Percentiles rank a stretch among this genome's conserved stretches.
phyloP scores from a whole-genome alignment of 2,888 invertebrate genomes.

The Scelioninae gen. 1 region DNA sequence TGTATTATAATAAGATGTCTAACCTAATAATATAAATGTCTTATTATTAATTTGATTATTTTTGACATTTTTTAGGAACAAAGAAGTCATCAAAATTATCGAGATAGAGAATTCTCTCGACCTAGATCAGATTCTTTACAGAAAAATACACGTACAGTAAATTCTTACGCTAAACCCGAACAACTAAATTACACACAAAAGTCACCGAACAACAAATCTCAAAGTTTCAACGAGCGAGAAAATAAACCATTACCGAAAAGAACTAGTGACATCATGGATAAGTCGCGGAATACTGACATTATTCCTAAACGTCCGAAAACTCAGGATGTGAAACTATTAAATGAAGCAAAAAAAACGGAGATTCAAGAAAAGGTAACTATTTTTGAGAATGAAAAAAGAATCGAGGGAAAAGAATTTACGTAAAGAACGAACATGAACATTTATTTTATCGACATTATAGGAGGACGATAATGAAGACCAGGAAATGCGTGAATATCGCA shows the following conservation, averaged over 20 bases:
- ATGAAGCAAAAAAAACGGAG: conserved; percentile 43
- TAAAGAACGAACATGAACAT: too few relatives aligned
- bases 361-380: conserved; percentile 74
- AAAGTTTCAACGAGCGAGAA: conserved; percentile 64
- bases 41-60: background rate
- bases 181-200: conserved; percentile 75
- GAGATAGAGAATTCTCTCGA: conserved; percentile 78
- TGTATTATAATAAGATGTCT: too few relatives aligned
- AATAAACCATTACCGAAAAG: conserved; percentile 74
- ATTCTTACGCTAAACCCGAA: conserved; percentile 75
- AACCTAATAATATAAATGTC: too few relatives aligned
- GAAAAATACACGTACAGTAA: conserved; percentile 71
- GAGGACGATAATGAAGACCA: conserved; percentile 82
- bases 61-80: conserved; percentile 73
- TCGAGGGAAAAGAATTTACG: too few relatives aligned
- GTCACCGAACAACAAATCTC: conserved; percentile 69
- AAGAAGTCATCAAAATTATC: conserved; percentile 76
- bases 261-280: conserved; percentile 72
- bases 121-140: conserved; percentile 74
- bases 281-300: conserved; percentile 71
- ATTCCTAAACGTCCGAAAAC: conserved; percentile 77
- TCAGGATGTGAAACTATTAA: conserved; percentile 10
- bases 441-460: conserved; percentile 51
- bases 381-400: conserved; percentile 2
- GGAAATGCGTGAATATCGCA: conserved; percentile 84